Evolutionary conservation across 1,140 invertebrate genomes (phyloP).

Genomic region (Drosophila lini): DNA sequence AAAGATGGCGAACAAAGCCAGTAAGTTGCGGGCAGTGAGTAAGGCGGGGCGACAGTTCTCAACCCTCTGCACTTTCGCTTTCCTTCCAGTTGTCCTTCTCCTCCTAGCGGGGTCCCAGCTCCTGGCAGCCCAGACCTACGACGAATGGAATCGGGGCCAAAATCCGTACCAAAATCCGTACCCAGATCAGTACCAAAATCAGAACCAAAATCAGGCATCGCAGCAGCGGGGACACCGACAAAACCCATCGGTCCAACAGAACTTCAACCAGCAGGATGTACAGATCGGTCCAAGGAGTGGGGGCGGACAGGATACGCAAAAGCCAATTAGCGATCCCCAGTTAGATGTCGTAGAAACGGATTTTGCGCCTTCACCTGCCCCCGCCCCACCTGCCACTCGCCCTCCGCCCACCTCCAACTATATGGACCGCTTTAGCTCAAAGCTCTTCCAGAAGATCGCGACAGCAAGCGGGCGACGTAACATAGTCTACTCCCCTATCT

Average conservation of each 20-base stretch:
- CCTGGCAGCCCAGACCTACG: conserved; percentile 3
- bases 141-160: no score
- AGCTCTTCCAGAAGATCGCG: conserved; percentile 55
- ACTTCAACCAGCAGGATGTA: background rate
- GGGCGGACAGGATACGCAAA: background rate
- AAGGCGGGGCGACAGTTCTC: background rate
- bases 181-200: no score
- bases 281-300: background rate
- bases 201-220: background rate
- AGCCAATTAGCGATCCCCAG: background rate
- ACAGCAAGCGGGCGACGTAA: conserved; percentile 8
- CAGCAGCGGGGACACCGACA: background rate
- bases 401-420: conserved; percentile 40
- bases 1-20: conserved; percentile 60
- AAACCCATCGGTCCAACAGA: background rate
- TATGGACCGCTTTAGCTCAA: conserved; percentile 63
- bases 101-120: conserved; percentile 2
- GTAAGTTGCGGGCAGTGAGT: conserved; percentile 43
- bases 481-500: conserved; percentile 68
- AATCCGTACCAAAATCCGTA: background rate
- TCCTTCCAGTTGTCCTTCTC: conserved; percentile 24
- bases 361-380: no score
- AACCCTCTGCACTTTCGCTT: background rate
- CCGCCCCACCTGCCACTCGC: conserved; percentile 2
- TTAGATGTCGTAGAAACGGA: background rate